Evolutionary conservation across 2,113 vertebrate genomes (phyloP), one percentile per base, ranked within the genome.

Genomic region (Oncorhynchus gorbuscha): DNA sequence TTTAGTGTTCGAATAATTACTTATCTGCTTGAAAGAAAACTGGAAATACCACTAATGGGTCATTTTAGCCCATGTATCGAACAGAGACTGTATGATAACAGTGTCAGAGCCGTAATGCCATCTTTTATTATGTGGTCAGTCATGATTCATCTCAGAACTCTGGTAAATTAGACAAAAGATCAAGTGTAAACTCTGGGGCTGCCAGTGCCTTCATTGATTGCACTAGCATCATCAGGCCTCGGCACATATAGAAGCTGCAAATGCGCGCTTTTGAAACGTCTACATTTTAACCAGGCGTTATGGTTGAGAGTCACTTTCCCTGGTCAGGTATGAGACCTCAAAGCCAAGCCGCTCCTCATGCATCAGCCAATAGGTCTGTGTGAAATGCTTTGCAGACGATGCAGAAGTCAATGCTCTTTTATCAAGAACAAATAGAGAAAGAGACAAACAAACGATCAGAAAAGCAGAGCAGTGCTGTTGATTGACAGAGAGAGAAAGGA

Each of bases 401-500:
- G n/a, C 59, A 62, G 59, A 13, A 62, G 59, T 22, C 59, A 65
- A 22, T 11, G 1, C 59, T 62, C 7, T 62, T 69, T 32, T 80
- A 66, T 35, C 55, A 69, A 62, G 22, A 64, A 48, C 75, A 70
- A 30, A 74, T 72, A 39, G 39, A 39, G 39, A 39, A 39, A 39
- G 49, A 35, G 69, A 80, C 76, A 82, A 80, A 72, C 58, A 24
- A 66, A 32, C 58, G 59, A 76, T 79, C 65, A 81, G n/a, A 79
- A 78, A 80, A 84, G 76, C 71, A 76, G 73, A 81, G 59, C 73
- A 76, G 83, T 51, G 35, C 35, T 61, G 51, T 73, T 84, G 83
- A 87, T 82, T 85, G 83, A 78, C 87, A 88, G 87, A 30, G 62
- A 18, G 73, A 62, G 75, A 72, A 71, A 75, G 62, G 62, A 76